These are phyloP conservation scores for Drosophila antonietae DNA, from an alignment of 2,888 invertebrate genomes.

Conservation along the genomic window DNA sequence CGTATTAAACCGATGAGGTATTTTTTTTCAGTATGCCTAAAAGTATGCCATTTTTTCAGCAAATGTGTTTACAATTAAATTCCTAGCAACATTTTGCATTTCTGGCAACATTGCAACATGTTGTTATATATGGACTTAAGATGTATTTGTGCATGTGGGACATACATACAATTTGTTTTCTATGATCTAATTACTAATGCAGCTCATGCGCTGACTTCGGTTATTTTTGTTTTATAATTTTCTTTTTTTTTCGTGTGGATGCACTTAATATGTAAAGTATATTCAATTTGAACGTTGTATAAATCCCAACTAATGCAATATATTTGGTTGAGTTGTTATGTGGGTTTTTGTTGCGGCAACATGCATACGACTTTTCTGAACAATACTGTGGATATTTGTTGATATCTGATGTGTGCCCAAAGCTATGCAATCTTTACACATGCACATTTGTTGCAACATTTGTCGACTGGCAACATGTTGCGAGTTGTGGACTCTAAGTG, in stretches of 20 bases:
- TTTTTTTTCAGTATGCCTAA: conserved; percentile 8
- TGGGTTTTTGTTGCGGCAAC: background rate
- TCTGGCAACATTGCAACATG: conserved; percentile 10
- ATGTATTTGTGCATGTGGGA: background rate
- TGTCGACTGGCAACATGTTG: conserved; percentile 19
- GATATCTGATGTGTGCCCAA: background rate
- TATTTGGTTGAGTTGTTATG: background rate
- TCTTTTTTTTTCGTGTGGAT: background rate
- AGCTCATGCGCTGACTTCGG: background rate
- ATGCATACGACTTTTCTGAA: background rate
- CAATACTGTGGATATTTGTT: no score
- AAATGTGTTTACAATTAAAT: background rate
- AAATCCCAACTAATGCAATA: background rate
- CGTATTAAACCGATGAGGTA: no score
- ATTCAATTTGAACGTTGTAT: background rate
- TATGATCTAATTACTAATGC: background rate
- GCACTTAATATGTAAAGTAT: background rate
- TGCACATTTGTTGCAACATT: conserved; percentile 13
- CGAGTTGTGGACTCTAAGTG: background rate
- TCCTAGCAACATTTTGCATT: conserved; percentile 20
- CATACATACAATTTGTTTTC: background rate
- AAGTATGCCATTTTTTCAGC: background rate
- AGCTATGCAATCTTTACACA: conserved; percentile 27
- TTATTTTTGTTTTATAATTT: background rate
- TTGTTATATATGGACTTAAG: background rate